Evolutionary conservation across 1,140 invertebrate genomes (phyloP).

Genomic region (Penaeus japonicus): DNA sequence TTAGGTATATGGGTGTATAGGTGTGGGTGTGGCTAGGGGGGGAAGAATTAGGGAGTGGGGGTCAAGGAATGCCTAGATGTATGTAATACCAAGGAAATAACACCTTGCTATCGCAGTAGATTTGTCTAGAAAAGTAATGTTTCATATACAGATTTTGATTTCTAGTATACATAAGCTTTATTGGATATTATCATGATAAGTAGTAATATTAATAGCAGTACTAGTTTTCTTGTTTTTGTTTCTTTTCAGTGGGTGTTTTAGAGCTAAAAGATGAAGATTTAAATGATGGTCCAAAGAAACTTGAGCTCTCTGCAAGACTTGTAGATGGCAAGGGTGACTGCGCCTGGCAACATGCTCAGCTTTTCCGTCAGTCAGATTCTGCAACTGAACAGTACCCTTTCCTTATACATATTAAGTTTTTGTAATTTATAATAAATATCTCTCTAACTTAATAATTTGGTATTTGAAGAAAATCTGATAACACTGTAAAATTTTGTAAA

Average conservation of each 20-base stretch:
- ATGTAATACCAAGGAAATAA: too few relatives aligned
- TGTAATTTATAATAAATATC: too few relatives aligned
- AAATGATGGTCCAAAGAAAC: neutral
- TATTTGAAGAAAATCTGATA: too few relatives aligned
- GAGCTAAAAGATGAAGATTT: neutral
- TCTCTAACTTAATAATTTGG: too few relatives aligned
- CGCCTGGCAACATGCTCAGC: neutral
- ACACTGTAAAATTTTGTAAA: too few relatives aligned
- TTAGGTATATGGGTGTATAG: too few relatives aligned
- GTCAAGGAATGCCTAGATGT: too few relatives aligned
- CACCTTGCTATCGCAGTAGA: too few relatives aligned
- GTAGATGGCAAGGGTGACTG: conserved; percentile 3
- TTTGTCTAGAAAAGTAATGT: too few relatives aligned
- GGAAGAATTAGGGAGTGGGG: neutral
- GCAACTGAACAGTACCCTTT: neutral
- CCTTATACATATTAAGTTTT: neutral
- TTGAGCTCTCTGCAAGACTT: conserved; percentile 22
- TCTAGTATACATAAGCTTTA: too few relatives aligned
- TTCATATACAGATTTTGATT: too few relatives aligned
- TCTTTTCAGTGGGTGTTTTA: conserved; percentile 13
- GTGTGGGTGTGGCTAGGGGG: neutral
- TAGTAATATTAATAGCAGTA: neutral
- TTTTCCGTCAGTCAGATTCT: neutral
- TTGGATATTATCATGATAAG: neutral
- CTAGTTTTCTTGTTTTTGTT: neutral